Percentiles rank a stretch among this genome's conserved stretches.
Conservation (phyloP, 1,140 invertebrate species). For the Conus betulinus region DNA sequence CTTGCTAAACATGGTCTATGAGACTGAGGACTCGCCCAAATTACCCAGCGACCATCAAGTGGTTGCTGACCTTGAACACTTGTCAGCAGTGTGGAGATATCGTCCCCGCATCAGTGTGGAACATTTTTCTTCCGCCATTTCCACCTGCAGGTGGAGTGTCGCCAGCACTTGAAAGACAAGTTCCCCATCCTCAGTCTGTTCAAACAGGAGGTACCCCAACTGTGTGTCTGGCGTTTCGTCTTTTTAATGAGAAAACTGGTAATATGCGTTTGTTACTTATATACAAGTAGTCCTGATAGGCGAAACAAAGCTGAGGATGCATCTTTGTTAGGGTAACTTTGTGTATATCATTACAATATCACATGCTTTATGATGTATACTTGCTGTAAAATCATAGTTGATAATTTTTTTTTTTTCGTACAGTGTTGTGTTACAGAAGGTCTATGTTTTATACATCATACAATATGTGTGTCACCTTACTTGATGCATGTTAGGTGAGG, state of each 20-base stretch:
- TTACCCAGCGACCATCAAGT: neutral
- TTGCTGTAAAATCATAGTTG: no score
- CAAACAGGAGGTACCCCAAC: neutral
- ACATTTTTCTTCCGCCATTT: conserved; percentile 32
- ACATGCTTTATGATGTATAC: no score
- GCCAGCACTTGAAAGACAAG: neutral
- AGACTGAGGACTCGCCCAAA: neutral
- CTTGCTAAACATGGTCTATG: conserved; percentile 29
- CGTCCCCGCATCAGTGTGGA: conserved; percentile 22
- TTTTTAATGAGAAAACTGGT: neutral
- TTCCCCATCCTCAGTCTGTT: conserved; percentile 13
- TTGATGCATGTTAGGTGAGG: no score
- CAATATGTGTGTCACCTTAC: no score
- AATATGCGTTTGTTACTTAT: neutral
- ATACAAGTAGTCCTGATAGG: neutral
- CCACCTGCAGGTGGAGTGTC: conserved; percentile 8
- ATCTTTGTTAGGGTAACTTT: neutral
- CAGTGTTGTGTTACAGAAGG: no score
- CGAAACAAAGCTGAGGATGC: neutral
- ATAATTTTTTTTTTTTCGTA: no score
- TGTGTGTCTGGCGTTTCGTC: neutral
- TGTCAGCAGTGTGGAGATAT: conserved; percentile 36
- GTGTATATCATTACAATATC: no score
- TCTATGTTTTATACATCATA: no score
- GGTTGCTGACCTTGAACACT: neutral